Evolutionary conservation across 2,888 invertebrate genomes (phyloP).

Genomic region (Cacoxenus indagator): DNA sequence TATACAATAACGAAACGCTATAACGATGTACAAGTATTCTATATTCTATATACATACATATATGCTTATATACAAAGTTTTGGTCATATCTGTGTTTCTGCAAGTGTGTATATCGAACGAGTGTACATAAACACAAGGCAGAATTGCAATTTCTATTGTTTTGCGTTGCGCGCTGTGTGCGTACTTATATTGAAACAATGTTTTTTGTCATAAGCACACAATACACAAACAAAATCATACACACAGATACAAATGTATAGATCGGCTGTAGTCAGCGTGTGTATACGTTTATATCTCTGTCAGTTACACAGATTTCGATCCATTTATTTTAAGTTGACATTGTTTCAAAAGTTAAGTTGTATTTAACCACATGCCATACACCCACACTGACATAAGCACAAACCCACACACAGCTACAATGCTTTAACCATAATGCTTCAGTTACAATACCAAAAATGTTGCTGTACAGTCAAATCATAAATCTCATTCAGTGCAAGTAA

Average conservation of each 20-base stretch:
- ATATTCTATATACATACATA: neutral
- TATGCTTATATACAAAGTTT: neutral
- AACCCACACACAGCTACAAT: slow-evolving; percentile 1
- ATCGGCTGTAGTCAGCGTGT: neutral
- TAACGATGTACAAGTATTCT: slow-evolving; percentile 4
- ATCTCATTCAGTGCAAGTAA: neutral
- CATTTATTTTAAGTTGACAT: slow-evolving; percentile 22
- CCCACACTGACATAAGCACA: neutral
- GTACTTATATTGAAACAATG: slow-evolving; percentile 16
- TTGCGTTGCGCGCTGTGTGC: neutral
- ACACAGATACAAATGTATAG: neutral
- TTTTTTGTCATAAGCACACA: neutral
- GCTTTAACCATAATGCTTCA: slow-evolving; percentile 4
- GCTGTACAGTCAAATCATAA: slow-evolving; percentile 4
- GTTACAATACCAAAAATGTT: neutral
- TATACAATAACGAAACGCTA: slow-evolving; percentile 28
- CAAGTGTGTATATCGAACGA: neutral
- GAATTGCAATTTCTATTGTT: slow-evolving; percentile 10
- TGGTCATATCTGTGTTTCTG: slow-evolving; percentile 16
- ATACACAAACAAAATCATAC: neutral
- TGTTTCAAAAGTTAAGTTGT: slow-evolving; percentile 22
- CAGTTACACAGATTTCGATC: slow-evolving; percentile 21
- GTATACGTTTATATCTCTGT: neutral
- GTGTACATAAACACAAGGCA: neutral
- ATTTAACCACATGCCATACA: slow-evolving; percentile 6